Base-by-base conservation (phyloP, 2,113 vertebrate species). In the Riparia riparia region DNA sequence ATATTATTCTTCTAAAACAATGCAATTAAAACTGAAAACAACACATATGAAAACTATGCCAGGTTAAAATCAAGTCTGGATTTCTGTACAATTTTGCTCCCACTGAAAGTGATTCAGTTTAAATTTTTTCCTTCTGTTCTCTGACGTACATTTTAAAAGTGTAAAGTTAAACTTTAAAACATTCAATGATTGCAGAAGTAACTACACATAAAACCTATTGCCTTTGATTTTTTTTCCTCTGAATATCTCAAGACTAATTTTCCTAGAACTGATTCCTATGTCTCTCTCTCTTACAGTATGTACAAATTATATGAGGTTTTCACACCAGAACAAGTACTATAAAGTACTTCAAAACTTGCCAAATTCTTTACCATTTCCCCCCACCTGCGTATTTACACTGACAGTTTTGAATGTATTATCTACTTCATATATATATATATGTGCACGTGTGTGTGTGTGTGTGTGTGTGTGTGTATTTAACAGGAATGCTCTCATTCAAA, bases 361-460 rank as follows among this genome's bases (percentile, higher is more conserved):
- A 66, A 70, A n/a, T 65, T 0, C 2, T 85, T 77, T 53, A 39
- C 1, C 0, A 14, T 56, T 69, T 17, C 1, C 5, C 2, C 6
- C 6, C 5, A 42, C 12, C 5, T 37, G 2, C 15, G 4, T 34
- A 28, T 1, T n/a, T 72, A 51, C 4, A 51, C 6, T 65, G 19
- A 72, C 7, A 54, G 1, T 68, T 71, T 41, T 54, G 3, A 17
- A 20, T 39, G 1, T 19, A 32, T 25, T 66, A 21, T 14, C 12
- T 44, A 57, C 7, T 5, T 66, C 8, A 57, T 37, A 26, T 31
- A 24, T 29, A 6, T 45, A 7, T 44, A 28, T 17, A 37, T 37
- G 37, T 37, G 37, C 37, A 37, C 9, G 9, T 37, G 37, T 37
- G 37, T 37, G 10, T 37, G 37, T 37, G 37, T 37, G 37, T 37